Evolutionary conservation across 2,113 vertebrate species (phyloP).

Genomic region (Psephotus haematonotus): DNA sequence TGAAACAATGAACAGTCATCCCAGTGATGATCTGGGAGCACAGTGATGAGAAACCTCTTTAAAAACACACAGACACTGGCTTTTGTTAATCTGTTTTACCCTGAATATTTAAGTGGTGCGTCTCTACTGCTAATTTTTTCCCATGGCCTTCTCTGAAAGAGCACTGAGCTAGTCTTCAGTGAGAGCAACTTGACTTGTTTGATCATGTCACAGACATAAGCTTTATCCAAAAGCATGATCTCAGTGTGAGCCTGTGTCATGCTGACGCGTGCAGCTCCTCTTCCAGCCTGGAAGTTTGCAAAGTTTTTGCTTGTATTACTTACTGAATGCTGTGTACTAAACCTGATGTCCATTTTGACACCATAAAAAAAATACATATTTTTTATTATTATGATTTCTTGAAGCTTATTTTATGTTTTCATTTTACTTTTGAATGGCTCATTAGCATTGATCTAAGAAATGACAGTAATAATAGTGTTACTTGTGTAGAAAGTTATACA

Average conservation of each 20-base stretch:
- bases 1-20: conserved; percentile 42
- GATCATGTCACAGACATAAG: not conserved
- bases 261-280: not conserved
- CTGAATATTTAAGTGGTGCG: not conserved
- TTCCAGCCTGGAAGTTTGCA: not conserved
- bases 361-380: not conserved
- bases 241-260: not conserved
- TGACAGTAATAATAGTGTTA: conserved; percentile 86
- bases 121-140: not conserved
- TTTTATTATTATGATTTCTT: conserved; percentile 26
- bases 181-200: conserved; percentile 5
- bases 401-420: conserved; percentile 69
- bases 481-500: conserved; percentile 81
- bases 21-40: not conserved
- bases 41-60: not conserved
- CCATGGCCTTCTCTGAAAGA: not conserved
- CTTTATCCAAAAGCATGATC: conserved; percentile 4
- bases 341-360: conserved; percentile 7
- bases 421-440: conserved; percentile 74
- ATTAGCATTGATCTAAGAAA: conserved; percentile 79
- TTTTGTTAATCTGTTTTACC: not conserved
- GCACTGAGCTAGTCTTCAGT: not conserved
- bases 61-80: not conserved
- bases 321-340: not conserved
- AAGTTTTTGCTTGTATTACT: not conserved